Base-by-base conservation (phyloP, 1,140 invertebrate genomes). In the Hetaerina americana region DNA sequence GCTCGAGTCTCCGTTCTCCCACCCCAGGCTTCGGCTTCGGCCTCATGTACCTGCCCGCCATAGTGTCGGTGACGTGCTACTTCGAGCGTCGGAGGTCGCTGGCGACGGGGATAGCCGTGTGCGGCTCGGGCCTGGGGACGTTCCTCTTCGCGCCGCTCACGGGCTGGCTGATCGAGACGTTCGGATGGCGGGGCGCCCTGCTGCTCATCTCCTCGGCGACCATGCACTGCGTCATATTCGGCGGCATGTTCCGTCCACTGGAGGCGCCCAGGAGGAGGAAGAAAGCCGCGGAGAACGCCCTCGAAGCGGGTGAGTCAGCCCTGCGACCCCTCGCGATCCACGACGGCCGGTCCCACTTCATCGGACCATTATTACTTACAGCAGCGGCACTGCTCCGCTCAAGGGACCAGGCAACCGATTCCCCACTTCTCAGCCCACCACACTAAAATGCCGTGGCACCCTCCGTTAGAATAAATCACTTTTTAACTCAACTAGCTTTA, bases 31-130 rank as follows among this genome's bases (percentile, higher is more conserved):
- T 97, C 27, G 95, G 96, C 12, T 94, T 97, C 76, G 96, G 95
- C 0, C 86, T 98, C 74, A 95, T 97, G 73, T 98, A 97, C 79
- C 83, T 97, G 27, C 95, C 95, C 0, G 94, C 95, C 67, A 97
- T 97, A 72, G 94, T 97, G 26, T 94, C 92, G 78, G 95, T 97
- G 6, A 95, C 94, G 2, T 92, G 90, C 72, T 97, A 97, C 84
- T 98, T 98, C 77, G 95, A 97, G 76, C 90, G 91, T 75, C 90
- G 89, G 74, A 85, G 95, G 70, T 95, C 95, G 5, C 84, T 97
- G 73, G 95, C 95, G 1, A 97, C 95, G 0, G 91, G 92, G 1
- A 96, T 99, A 26, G 95, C 95, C 0, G 95, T 98, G 0, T 97
- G 95, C 77, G 96, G 95, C 2, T 96, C 94, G 5, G 93, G 93